Percentiles rank a stretch among this genome's conserved stretches.
phyloP scores from a whole-genome alignment of 2,797 vertebrate species.

The Bufotes viridis region DNA sequence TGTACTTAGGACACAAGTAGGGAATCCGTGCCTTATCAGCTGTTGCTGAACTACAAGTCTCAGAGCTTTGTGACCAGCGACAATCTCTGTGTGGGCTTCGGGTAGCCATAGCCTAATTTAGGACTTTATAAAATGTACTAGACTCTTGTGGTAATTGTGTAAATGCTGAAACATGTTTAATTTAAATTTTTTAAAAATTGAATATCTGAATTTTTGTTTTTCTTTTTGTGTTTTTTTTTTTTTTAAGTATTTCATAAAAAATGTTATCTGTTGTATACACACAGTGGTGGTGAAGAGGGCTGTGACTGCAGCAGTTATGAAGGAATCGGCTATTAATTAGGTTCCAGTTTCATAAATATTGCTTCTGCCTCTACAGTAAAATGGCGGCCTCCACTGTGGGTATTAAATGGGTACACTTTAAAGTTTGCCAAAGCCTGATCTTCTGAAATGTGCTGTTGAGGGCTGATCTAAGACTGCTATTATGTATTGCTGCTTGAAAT shows the following conservation, averaged over 20 bases:
- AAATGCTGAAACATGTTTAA: conserved; percentile 51
- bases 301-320: not conserved
- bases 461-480: conserved; percentile 30
- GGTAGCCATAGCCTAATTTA: conserved; percentile 29
- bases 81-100: not conserved
- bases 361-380: not conserved
- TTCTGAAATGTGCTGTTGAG: conserved; percentile 41
- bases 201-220: not conserved
- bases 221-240: not conserved
- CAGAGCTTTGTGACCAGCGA: not conserved
- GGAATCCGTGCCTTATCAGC: not conserved
- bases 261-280: not conserved
- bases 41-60: conserved; percentile 17
- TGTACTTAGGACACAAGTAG: conserved; percentile 8
- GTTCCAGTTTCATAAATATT: not conserved
- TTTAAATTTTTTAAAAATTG: conserved; percentile 33
- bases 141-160: conserved; percentile 43
- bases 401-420: conserved; percentile 13
- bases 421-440: conserved; percentile 51
- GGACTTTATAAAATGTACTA: conserved; percentile 45
- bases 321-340: not conserved
- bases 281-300: not conserved
- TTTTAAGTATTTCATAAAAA: conserved; percentile 38
- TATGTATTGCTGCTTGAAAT: conserved; percentile 51
- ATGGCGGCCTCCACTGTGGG: not conserved